A percentile compares a stretch with the other conserved stretches of the same genome.
Evolutionary conservation across 1,140 invertebrate genomes (phyloP).

Genomic region (Papilio aristodemus): DNA sequence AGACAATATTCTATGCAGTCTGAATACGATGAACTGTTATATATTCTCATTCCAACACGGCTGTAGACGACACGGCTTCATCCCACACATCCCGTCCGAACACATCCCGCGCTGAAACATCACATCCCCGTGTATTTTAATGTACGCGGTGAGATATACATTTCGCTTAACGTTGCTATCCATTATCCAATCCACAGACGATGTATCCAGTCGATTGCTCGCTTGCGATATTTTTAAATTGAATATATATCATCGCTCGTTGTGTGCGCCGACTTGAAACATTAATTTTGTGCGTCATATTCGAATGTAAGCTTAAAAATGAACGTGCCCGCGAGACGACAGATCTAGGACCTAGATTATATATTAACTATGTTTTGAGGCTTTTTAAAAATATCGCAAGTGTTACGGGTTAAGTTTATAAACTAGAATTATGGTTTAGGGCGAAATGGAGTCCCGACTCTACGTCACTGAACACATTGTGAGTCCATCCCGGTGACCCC

Average conservation of each 20-base stretch:
- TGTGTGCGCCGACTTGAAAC: slow-evolving; percentile 52
- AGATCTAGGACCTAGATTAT: slow-evolving; percentile 42
- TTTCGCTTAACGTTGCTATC: slow-evolving; percentile 56
- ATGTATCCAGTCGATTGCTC: slow-evolving; percentile 34
- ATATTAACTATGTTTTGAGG: slow-evolving; percentile 40
- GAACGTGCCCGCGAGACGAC: slow-evolving; percentile 49
- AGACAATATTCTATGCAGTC: background rate
- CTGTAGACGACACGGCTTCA: background rate
- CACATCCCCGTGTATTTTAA: slow-evolving; percentile 55
- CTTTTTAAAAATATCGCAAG: slow-evolving; percentile 65
- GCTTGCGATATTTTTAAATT: slow-evolving; percentile 62
- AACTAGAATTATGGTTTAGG: slow-evolving; percentile 41
- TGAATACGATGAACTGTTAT: slow-evolving; percentile 13
- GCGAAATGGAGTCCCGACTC: slow-evolving; percentile 55
- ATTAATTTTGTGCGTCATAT: slow-evolving; percentile 46
- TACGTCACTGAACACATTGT: slow-evolving; percentile 72
- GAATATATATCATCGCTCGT: slow-evolving; percentile 38
- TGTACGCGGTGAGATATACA: slow-evolving; percentile 68
- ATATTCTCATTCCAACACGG: slow-evolving; percentile 8
- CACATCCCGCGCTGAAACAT: background rate
- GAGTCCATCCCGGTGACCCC: slow-evolving; percentile 54
- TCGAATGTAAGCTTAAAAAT: slow-evolving; percentile 40
- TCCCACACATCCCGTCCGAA: background rate
- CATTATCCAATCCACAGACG: slow-evolving; percentile 43
- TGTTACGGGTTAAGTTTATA: slow-evolving; percentile 12